Base-by-base conservation (phyloP, 1,140 invertebrate species). In the Chironomus striatipennis region DNA sequence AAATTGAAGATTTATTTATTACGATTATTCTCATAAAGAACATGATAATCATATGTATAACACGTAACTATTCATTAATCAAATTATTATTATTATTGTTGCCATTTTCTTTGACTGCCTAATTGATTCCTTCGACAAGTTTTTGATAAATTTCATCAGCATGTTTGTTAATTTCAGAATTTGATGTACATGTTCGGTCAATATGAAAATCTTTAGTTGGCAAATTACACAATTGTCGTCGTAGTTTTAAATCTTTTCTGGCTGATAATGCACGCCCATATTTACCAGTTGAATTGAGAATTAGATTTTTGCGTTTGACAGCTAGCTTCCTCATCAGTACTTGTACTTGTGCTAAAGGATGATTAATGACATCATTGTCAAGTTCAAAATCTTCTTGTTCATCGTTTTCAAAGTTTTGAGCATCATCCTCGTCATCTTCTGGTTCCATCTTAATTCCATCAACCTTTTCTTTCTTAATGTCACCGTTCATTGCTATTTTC, bases 261-360 rank as follows among this genome's bases (percentile, higher is more conserved):
- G 89, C 88, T 74, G 87, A 89, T 6, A 91, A 77, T 0, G 89
- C 89, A 1, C 89, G 82, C 17, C 83, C 83, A 75, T 83, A 83
- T 0, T 82, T 82, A 12, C 86, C 85, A 34, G 81, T 81, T 2
- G 85, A 83, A 79, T 80, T 85, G 43, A 82, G 79, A 75, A 87
- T 85, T 15, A 87, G 75, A 18, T 80, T 81, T 74, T 81, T 81
- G 0, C 84, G 78, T 20, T 83, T 79, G 18, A 81, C 80, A 42
- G 79, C 77, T 0, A 78, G 80, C 42, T 83, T 83, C n/a, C 83
- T 77, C 20, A 83, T 76, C 0, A 82, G 81, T 43, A 89, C 86
- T 79, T 90, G 88, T 73, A 89, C 86, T 21, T 85, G 86, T 76
- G 88, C 88, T 24, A 89, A 79, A 6, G 88, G 87, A 80, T 88